Conservation (phyloP, 1,140 invertebrate species). For the Heliothis virescens region DNA sequence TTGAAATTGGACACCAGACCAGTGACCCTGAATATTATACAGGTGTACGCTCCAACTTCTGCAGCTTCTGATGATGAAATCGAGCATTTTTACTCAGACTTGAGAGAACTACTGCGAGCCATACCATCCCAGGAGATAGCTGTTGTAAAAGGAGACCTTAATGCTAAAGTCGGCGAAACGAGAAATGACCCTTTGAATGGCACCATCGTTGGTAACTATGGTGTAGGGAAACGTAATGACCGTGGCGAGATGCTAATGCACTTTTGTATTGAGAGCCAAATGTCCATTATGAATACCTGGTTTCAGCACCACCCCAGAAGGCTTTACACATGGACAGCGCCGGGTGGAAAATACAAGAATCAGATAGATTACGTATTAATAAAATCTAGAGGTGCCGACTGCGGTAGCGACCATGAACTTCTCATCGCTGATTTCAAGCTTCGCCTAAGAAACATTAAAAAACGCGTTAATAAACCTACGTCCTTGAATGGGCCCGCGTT, state of each 20-base stretch:
- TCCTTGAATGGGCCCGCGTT: not conserved
- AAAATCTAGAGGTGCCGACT: conserved; percentile 34
- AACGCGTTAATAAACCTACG: conserved; percentile 13
- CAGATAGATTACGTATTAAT: conserved; percentile 51
- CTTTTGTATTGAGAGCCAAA: no score
- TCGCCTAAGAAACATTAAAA: not conserved
- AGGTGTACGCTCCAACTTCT: conserved; percentile 46
- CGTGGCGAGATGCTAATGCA: no score
- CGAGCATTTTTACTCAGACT: no score
- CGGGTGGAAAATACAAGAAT: conserved; percentile 39
- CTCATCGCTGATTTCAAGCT: not conserved
- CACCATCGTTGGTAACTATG: no score
- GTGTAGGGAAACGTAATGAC: no score
- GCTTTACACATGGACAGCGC: conserved; percentile 46
- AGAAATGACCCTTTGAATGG: no score
- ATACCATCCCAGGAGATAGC: conserved; percentile 47
- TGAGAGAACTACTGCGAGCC: no score
- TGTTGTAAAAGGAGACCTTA: conserved; percentile 54
- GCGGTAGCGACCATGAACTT: no score
- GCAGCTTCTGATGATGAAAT: conserved; percentile 24
- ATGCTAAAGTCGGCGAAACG: conserved; percentile 53
- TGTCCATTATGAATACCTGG: conserved; percentile 18
- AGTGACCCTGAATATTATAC: conserved; percentile 45
- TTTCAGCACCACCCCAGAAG: conserved; percentile 46
- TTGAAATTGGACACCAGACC: conserved; percentile 47